phyloP scores from a whole-genome alignment of 2,888 invertebrate species.

The Pyrgus malvae region DNA sequence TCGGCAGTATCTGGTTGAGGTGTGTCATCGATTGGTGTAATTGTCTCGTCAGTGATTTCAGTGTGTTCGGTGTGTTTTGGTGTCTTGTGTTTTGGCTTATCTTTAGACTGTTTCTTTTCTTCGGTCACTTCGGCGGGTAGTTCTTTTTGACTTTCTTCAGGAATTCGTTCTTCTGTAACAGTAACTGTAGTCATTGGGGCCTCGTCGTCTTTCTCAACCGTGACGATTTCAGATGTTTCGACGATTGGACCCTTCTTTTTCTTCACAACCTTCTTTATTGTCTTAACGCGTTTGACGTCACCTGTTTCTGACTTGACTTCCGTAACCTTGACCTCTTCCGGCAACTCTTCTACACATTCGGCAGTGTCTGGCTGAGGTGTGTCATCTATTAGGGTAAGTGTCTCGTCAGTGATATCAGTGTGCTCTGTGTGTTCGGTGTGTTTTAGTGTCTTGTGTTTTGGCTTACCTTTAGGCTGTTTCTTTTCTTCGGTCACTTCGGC shows the following conservation, averaged over 20 bases:
- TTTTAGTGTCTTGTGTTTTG: too few relatives aligned
- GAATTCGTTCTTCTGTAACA: slow-evolving; percentile 31
- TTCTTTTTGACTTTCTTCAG: slow-evolving; percentile 5
- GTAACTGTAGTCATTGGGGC: slow-evolving; percentile 39
- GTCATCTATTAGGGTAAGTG: slow-evolving; percentile 34
- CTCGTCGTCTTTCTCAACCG: slow-evolving; percentile 52
- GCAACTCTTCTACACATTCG: slow-evolving; percentile 40
- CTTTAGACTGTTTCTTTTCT: background rate
- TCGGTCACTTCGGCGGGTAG: background rate
- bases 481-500: too few relatives aligned
- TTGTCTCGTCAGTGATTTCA: slow-evolving; percentile 34
- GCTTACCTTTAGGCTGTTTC: too few relatives aligned
- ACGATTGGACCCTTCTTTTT: slow-evolving; percentile 44
- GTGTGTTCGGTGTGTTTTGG: slow-evolving; percentile 13
- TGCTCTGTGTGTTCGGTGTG: too few relatives aligned
- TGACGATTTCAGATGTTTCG: slow-evolving; percentile 35
- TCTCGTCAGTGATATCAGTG: too few relatives aligned
- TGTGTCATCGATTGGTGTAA: slow-evolving; percentile 29
- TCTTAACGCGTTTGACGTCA: slow-evolving; percentile 48
- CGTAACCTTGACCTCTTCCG: slow-evolving; percentile 44
- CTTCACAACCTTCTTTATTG: slow-evolving; percentile 46
- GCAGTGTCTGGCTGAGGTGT: slow-evolving; percentile 39
- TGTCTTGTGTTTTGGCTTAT: slow-evolving; percentile 1
- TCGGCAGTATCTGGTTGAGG: slow-evolving; percentile 34
- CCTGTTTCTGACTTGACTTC: slow-evolving; percentile 57